A percentile compares a stretch with the other conserved stretches of the same genome.
These are phyloP conservation scores for Cephalopterus ornatus DNA, from an alignment of 2,113 vertebrate genomes.

Conservation along the genomic window DNA sequence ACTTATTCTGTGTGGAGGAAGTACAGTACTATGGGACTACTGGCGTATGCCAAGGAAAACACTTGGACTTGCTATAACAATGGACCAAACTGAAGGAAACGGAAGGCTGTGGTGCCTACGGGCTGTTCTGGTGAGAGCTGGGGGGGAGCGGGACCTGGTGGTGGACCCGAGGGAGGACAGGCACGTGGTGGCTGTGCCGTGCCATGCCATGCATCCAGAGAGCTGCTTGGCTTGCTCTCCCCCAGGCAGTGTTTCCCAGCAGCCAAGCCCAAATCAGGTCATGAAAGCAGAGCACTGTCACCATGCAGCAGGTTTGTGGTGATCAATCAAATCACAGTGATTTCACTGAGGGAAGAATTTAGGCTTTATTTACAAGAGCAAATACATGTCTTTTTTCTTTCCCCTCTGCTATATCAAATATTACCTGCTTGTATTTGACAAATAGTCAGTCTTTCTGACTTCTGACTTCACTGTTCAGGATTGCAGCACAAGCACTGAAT, in stretches of 20 bases:
- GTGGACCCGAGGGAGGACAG: accelerated
- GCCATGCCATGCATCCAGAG: accelerated
- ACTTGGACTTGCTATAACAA: conserved; percentile 52
- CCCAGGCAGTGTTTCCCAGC: neutral
- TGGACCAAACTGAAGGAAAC: conserved; percentile 35
- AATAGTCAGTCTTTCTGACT: neutral
- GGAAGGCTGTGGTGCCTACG: neutral
- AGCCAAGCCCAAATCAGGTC: neutral
- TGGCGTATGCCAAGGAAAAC: conserved; percentile 67
- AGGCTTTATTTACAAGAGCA: neutral
- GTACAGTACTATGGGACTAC: neutral
- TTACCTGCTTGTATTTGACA: neutral
- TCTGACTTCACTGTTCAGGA: neutral
- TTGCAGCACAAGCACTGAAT: neutral
- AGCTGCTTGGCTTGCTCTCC: accelerated
- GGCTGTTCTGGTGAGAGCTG: neutral
- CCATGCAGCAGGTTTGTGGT: neutral
- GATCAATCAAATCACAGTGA: neutral
- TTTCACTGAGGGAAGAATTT: neutral
- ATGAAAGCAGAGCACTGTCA: neutral
- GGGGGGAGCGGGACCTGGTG: neutral
- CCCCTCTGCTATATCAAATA: neutral
- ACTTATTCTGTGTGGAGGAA: conserved; percentile 64
- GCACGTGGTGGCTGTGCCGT: accelerated
- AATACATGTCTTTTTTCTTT: neutral